Percentiles rank a stretch among this genome's conserved stretches.
These are phyloP conservation scores for Chaetura pelagica DNA, from an alignment of 2,113 vertebrate genomes.

Conservation along the genomic window DNA sequence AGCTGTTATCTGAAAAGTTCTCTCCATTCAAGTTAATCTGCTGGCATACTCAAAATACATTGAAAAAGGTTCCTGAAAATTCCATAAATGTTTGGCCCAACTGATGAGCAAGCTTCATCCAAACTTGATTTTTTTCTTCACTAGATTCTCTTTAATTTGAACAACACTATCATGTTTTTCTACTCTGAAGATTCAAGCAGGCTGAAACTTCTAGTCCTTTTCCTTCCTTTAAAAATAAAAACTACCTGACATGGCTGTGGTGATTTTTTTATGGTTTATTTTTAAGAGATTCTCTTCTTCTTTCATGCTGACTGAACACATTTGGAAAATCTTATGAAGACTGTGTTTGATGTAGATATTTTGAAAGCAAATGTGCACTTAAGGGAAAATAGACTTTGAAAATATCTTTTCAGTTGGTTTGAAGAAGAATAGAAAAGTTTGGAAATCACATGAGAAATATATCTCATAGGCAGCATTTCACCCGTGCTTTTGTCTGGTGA, in stretches of 20 bases:
- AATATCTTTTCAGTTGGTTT: background rate
- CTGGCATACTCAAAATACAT: background rate
- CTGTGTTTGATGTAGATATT: constrained; percentile 33
- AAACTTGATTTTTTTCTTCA: background rate
- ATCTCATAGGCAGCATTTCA: background rate
- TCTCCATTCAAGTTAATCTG: background rate
- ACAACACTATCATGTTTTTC: background rate
- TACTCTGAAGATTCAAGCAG: background rate
- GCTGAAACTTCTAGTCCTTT: background rate
- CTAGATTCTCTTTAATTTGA: background rate
- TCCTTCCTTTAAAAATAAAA: background rate
- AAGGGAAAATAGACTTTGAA: background rate
- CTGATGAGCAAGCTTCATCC: background rate
- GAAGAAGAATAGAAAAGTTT: background rate
- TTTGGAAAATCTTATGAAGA: constrained; percentile 39
- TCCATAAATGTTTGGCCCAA: background rate
- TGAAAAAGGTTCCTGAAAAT: background rate
- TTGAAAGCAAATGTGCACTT: constrained; percentile 38
- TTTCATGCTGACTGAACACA: constrained; percentile 41
- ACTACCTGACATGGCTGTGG: background rate
- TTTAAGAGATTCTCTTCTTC: background rate
- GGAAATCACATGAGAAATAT: background rate
- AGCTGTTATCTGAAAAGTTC: background rate
- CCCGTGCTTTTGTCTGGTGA: background rate
- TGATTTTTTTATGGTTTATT: background rate